A percentile compares a stretch with the other conserved stretches of the same genome.
phyloP scores from a whole-genome alignment of 1,140 invertebrate genomes.

The Neodiprion virginianus region DNA sequence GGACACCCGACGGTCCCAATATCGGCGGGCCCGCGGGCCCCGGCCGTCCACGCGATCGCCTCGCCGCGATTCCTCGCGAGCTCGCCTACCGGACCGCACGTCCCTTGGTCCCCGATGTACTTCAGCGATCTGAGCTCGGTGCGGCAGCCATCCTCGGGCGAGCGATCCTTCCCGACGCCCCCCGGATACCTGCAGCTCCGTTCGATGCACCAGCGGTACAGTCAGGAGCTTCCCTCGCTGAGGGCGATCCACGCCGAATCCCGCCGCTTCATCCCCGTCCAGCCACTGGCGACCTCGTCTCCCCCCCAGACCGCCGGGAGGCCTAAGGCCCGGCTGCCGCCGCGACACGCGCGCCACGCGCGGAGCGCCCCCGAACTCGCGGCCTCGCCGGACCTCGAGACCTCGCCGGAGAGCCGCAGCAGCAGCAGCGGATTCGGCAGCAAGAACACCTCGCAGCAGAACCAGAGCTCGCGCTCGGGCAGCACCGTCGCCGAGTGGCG shows the following conservation, averaged over 20 bases:
- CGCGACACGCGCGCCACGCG: conserved; percentile 69
- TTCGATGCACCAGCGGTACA: conserved; percentile 72
- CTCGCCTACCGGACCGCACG: conserved; percentile 57
- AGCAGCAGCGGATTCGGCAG: conserved; percentile 89
- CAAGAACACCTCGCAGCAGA: conserved; percentile 87
- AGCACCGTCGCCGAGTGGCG: conserved; percentile 79
- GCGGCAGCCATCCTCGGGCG: conserved; percentile 78
- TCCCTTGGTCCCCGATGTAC: conserved; percentile 73
- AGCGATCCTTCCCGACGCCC: conserved; percentile 78
- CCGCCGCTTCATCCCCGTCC: conserved; percentile 66
- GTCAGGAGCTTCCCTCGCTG: conserved; percentile 76
- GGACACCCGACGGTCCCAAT: conserved; percentile 35
- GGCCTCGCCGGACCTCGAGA: conserved; percentile 70
- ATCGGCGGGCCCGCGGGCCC: conserved; percentile 34
- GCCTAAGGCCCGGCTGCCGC: conserved; percentile 64
- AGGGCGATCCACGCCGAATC: conserved; percentile 78
- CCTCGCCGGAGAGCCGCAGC: conserved; percentile 85
- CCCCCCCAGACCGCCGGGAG: conserved; percentile 57
- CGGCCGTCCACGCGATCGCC: conserved; percentile 60
- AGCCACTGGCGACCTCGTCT: conserved; percentile 62
- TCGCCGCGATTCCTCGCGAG: conserved; percentile 60
- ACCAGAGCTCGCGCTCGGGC: conserved; percentile 73
- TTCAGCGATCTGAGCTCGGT: conserved; percentile 87
- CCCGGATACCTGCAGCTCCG: conserved; percentile 69
- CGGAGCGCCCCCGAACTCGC: conserved; percentile 70